Evolutionary conservation across 2,888 invertebrate genomes (phyloP), one percentile per base, ranked within the genome.

Genomic region (Mallateleia sp.): DNA sequence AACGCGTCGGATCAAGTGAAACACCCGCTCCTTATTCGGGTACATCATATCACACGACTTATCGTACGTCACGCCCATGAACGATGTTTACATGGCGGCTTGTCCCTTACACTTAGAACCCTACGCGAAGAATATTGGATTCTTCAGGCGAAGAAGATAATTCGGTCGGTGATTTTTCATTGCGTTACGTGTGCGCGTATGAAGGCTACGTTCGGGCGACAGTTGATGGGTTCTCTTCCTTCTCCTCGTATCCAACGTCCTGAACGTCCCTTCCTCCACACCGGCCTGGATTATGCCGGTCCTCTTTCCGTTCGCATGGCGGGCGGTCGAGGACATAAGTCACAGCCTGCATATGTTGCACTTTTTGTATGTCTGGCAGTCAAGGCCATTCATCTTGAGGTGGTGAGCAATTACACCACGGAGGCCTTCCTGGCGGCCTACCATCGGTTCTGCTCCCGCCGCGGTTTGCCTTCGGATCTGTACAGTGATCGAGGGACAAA

Each of bases 61-160:
- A 28, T 69, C 1, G 28, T 69, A 14, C 32, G 32, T 5, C 6
- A 42, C 24, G 25, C 38, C n/a, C 72, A 72, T 42, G 24, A 72
- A 18, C 24, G 58, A 11, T 58, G 72, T 15, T 28, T 79, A 0
- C 69, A 79, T 24, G 79, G 79, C 5, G 69, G 69, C 4, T 8
- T 28, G n/a, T 11, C 47, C 7, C 34, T 81, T 1, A 81, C 81
- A 3, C 56, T 74, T 11, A 34, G 72, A 5, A 66, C 66, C 2
- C 20, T 81, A 8, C 24, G 62, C 28, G 45, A 24, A 25, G 47
- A 24, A n/a, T 14, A 24, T 54, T 81, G 81, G n/a, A n/a, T n/a
- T n/a, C n/a, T n/a, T n/a, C n/a, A n/a, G n/a, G n/a, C n/a, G n/a
- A n/a, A n/a, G n/a, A 38, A 38, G 14, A 38, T 11, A 7, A 38